These are phyloP conservation scores for Scaptomyza pallida DNA, from an alignment of 1,140 invertebrate species.

Conservation along the genomic window DNA sequence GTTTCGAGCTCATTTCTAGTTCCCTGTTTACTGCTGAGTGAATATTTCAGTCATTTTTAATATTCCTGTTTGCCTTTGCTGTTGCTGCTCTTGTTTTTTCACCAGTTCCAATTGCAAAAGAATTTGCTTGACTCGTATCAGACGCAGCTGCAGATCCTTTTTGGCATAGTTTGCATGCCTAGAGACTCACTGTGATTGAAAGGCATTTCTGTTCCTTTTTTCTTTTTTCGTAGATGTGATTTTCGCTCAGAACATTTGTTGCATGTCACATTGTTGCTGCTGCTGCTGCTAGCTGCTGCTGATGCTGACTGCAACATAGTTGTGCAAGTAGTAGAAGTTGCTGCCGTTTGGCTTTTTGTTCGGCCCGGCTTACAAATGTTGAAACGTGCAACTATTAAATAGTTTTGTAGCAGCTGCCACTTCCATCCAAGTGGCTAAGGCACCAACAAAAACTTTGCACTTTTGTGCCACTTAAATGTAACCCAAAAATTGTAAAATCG, in stretches of 20 bases:
- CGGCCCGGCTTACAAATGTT: slow-evolving; percentile 54
- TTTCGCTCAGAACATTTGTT: slow-evolving; percentile 55
- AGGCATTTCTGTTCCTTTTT: slow-evolving; percentile 49
- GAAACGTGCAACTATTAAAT: slow-evolving; percentile 74
- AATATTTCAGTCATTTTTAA: slow-evolving; percentile 51
- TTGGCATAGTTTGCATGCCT: slow-evolving; percentile 47
- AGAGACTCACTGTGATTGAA: slow-evolving; percentile 53
- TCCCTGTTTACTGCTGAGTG: slow-evolving; percentile 43
- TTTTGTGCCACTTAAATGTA: slow-evolving; percentile 54
- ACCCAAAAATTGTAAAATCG: slow-evolving; percentile 29
- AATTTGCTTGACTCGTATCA: slow-evolving; percentile 19
- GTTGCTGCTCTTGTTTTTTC: slow-evolving; percentile 1
- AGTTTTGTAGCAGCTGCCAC: slow-evolving; percentile 67
- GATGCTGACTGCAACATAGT: slow-evolving; percentile 59
- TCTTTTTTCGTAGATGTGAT: slow-evolving; percentile 21
- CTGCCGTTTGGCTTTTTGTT: slow-evolving; percentile 28
- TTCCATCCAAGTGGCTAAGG: slow-evolving; percentile 52
- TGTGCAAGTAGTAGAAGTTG: slow-evolving; percentile 26
- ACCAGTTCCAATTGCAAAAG: slow-evolving; percentile 40
- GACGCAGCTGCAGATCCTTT: slow-evolving; percentile 15
- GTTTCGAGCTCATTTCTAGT: slow-evolving; percentile 30
- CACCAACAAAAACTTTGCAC: slow-evolving; percentile 54
- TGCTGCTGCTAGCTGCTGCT: slow-evolving; percentile 29
- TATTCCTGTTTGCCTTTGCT: slow-evolving; percentile 15
- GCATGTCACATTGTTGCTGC: slow-evolving; percentile 69